Evolutionary conservation across 1,140 invertebrate genomes (phyloP).

Genomic region (Mamestra configurata): DNA sequence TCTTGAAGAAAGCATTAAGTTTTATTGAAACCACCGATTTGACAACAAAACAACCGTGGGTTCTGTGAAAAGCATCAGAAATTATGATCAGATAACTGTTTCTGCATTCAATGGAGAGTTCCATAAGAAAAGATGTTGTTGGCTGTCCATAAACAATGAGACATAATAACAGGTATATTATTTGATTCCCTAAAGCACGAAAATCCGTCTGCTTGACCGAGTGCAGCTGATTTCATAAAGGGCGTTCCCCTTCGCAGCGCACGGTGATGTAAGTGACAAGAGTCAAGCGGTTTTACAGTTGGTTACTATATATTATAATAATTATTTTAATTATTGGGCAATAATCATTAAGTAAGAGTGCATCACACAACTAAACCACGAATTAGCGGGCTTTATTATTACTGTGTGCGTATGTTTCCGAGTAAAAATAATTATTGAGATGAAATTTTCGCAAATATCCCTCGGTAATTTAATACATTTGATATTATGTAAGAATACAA

Average conservation of each 20-base stretch:
- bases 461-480: too few species aligned
- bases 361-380: too few species aligned
- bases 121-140: slow-evolving; percentile 33
- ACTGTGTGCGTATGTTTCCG: too few species aligned
- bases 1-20: background rate
- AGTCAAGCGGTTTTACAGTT: slow-evolving; percentile 45
- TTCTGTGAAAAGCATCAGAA: slow-evolving; percentile 19
- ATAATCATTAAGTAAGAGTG: too few species aligned
- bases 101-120: background rate
- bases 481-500: too few species aligned
- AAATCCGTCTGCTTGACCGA: slow-evolving; percentile 71
- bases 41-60: background rate
- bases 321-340: too few species aligned
- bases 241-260: slow-evolving; percentile 77
- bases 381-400: too few species aligned
- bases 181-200: slow-evolving; percentile 66
- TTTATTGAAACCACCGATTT: background rate
- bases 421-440: too few species aligned
- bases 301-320: background rate
- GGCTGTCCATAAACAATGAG: slow-evolving; percentile 58
- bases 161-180: slow-evolving; percentile 66
- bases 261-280: slow-evolving; percentile 60
- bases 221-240: slow-evolving; percentile 80
- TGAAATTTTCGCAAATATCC: too few species aligned
- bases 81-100: slow-evolving; percentile 16